Base-by-base conservation (phyloP, 2,888 invertebrate species). In the Cephus pulcher region DNA sequence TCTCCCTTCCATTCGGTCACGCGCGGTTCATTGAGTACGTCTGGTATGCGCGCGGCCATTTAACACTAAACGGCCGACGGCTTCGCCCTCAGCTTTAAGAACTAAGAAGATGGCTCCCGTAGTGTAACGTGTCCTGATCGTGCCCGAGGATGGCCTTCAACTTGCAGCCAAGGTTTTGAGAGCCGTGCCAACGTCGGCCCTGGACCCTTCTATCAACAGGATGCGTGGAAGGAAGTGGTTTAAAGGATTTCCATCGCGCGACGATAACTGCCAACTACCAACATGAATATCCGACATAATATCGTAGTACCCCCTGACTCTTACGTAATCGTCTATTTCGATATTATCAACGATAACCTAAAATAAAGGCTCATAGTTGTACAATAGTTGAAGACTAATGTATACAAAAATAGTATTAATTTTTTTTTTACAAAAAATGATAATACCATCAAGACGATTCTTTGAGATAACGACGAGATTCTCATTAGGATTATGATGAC, bases 11-110 rank as follows among this genome's bases (percentile, higher is more conserved):
- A 73, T 23, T 56, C 15, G 23, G 23, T 56, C 56, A 23, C 56
- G 56, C 82, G 77, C 81, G 80, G 84, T 89, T 89, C 88, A 89
- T 89, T 89, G 89, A 88, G 88, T 82, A 84, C 86, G 89, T 89
- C 88, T 89, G 89, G 90, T 89, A 89, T 89, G 89, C 87, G 85
- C 56, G 56, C 84, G 86, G 83, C 83, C 84, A 84, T 83, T 83
- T 87, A 85, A 87, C 85, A 82, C 82, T 80, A 73, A 77, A 56
- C 74, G 23, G 23, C 23, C 56, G 23, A 56, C 23, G 6, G 56
- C 56, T 56, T 56, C 56, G 56, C 23, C 56, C 56, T 56, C 56
- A 23, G 56, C 9, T 56, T 56, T 23, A 56, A 56, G 56, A 56
- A 56, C 56, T 56, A 56, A 56, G 23, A 56, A 56, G 56, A 56